Evolutionary conservation across 2,113 vertebrate genomes (phyloP).

Genomic region (Hoplias malabaricus): DNA sequence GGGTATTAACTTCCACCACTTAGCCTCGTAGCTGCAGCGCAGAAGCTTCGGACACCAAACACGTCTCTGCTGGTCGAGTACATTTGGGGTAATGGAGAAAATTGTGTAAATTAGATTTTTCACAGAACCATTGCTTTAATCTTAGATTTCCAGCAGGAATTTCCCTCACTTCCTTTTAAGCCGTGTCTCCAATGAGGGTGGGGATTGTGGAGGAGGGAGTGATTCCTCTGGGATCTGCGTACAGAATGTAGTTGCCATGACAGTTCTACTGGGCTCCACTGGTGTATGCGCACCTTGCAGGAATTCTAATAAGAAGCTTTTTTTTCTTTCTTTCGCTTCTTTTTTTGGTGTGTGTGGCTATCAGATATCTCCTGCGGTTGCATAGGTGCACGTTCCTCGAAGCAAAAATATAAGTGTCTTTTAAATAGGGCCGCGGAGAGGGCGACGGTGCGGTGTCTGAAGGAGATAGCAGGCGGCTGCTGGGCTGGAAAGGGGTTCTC

Average conservation of each 20-base stretch:
- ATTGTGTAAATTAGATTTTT: constrained; percentile 16
- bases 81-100: not conserved
- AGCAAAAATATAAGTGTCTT: constrained; percentile 55
- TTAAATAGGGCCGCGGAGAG: constrained; percentile 50
- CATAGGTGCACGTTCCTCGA: constrained; percentile 38
- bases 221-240: constrained; percentile 40
- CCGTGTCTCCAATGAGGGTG: constrained; percentile 4
- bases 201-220: not conserved
- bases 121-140: constrained; percentile 9
- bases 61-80: not conserved
- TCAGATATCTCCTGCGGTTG: constrained; percentile 35
- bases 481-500: constrained; percentile 10
- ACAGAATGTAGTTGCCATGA: constrained; percentile 43
- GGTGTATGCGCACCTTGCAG: constrained; percentile 36
- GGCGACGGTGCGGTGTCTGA: constrained; percentile 34
- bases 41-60: not conserved
- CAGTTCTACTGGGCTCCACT: constrained; percentile 45
- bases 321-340: constrained; percentile 9
- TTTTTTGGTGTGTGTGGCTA: constrained; percentile 27
- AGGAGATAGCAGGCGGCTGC: constrained; percentile 42
- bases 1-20: no score
- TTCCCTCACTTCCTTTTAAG: constrained; percentile 9
- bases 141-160: constrained; percentile 22
- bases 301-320: constrained; percentile 50
- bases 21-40: not conserved